Base-by-base conservation (phyloP, 2,113 vertebrate species). In the Phaetusa simplex region DNA sequence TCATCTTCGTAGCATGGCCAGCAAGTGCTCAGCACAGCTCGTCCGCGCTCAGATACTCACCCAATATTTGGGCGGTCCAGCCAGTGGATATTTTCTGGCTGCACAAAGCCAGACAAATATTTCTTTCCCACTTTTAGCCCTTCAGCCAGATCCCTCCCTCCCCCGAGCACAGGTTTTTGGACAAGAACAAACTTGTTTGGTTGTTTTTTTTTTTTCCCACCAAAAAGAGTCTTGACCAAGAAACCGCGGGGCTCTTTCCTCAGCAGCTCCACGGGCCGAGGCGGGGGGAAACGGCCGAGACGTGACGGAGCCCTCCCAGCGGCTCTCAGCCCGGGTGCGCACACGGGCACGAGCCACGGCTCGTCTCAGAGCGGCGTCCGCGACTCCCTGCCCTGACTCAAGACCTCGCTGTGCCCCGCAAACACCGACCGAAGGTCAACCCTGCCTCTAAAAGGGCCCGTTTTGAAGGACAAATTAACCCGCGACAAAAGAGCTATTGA, bases 41-140 rank as follows among this genome's bases (percentile, higher is more conserved):
- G 34, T 5, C 61, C 9, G 0, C 23, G 0, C 87, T 36, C 66
- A 1, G 0, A 27, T 6, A 2, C 49, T 27, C 53, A 1, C 5
- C 9, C 7, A 0, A 2, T 4, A 2, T 7, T 23, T 16, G 55
- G 14, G 52, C 15, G 15, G 13, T 22, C 34, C 59, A 18, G 34
- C 30, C 59, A 6, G 49, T 5, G 27, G 29, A 14, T 18, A 14
- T 45, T 12, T 36, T 21, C 52, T 2, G 34, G 13, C 81, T 43
- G 42, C 32, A 20, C 14, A 7, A 30, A 74, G 2, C 66, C 80
- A 21, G 69, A 17, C 11, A 5, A 56, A 45, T 2, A 3, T 45
- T 91, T 50, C n/a, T 7, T 12, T 22, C 55, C 18, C 17, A 2
- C 21, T 26, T 76, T 49, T 14, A 47, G 42, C 47, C 23, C 70